These are phyloP conservation scores for Endotricha flammealis DNA, from an alignment of 2,888 invertebrate species.

Conservation along the genomic window DNA sequence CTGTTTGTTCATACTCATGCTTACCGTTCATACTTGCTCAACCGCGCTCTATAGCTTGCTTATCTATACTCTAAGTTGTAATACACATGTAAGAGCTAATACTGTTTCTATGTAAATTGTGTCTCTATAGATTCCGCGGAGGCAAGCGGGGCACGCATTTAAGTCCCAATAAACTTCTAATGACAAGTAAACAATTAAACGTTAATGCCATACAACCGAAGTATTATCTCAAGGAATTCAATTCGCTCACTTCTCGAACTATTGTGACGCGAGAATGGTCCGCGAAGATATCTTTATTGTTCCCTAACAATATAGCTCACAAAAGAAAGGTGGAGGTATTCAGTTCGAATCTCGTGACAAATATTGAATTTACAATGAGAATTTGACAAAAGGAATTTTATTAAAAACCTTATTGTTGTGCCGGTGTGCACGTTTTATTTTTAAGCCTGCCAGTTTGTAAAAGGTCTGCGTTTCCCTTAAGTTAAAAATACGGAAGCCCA, in stretches of 20 bases:
- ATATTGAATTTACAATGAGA: conserved; percentile 32
- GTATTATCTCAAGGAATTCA: conserved; percentile 12
- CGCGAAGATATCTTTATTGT: conserved; percentile 23
- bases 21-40: too few species aligned
- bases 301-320: conserved; percentile 18
- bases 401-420: conserved; percentile 18
- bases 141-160: too few species aligned
- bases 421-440: conserved; percentile 1
- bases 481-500: too few species aligned
- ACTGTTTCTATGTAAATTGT: too few species aligned
- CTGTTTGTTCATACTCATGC: too few species aligned
- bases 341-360: conserved; percentile 28
- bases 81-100: too few species aligned
- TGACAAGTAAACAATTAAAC: neutral
- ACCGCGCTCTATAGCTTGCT: too few species aligned
- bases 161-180: neutral
- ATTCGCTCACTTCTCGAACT: conserved; percentile 17
- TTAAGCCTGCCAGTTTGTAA: conserved; percentile 5
- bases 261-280: conserved; percentile 17
- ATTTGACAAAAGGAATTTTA: conserved; percentile 24
- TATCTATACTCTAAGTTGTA: too few species aligned
- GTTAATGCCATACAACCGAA: conserved; percentile 8
- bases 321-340: conserved; percentile 25
- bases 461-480: too few species aligned
- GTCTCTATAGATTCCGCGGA: too few species aligned